phyloP scores from a whole-genome alignment of 2,113 vertebrate species.

The Pagrus major region DNA sequence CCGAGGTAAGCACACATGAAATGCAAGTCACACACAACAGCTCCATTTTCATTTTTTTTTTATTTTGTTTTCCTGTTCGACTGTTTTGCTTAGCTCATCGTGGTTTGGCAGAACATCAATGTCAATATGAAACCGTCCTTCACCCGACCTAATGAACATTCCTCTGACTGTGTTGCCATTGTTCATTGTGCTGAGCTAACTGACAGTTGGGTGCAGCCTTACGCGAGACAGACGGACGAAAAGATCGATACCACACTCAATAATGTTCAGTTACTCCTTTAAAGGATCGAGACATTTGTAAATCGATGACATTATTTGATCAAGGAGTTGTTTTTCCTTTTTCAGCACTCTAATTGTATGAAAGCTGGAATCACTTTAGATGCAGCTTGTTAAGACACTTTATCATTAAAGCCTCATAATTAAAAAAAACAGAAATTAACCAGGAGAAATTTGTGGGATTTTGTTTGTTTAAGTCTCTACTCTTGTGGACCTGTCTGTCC shows the following conservation, averaged over 20 bases:
- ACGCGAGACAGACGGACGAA: neutral
- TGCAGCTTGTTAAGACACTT: neutral
- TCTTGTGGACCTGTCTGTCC: neutral
- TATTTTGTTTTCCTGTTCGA: neutral
- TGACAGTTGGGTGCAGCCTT: neutral
- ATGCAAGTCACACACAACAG: neutral
- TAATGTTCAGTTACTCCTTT: neutral
- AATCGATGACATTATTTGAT: neutral
- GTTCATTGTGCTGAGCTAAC: neutral
- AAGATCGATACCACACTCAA: too few relatives aligned
- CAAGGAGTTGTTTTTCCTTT: too few relatives aligned
- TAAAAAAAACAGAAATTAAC: neutral
- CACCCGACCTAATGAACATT: neutral
- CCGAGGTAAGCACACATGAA: constrained; percentile 86
- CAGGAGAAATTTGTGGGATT: too few relatives aligned
- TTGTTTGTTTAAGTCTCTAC: neutral
- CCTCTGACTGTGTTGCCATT: too few relatives aligned
- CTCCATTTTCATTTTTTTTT: neutral
- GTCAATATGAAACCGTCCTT: neutral
- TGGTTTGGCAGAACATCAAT: neutral
- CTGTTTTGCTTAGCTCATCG: neutral
- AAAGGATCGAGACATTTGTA: neutral
- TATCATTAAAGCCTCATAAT: neutral
- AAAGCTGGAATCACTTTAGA: neutral
- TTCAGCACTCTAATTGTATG: neutral